Evolutionary conservation across 2,113 vertebrate genomes (phyloP).

Genomic region (Tympanuchus pallidicinctus): DNA sequence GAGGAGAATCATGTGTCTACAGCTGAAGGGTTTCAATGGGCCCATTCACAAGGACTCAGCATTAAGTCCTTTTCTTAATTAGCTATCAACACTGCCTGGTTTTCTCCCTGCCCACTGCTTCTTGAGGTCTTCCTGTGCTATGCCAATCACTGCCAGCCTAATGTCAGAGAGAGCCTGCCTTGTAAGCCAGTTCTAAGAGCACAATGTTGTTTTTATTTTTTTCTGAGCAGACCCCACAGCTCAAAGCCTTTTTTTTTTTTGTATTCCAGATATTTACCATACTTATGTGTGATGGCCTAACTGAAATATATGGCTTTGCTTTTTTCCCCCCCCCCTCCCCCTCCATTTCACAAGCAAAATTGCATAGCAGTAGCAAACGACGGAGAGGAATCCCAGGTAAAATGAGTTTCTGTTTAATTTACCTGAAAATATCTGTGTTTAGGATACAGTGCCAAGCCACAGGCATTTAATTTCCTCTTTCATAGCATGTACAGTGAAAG

Average conservation of each 20-base stretch:
- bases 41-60: neutral
- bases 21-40: neutral
- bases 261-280: neutral
- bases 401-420: neutral
- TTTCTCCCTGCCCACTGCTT: neutral
- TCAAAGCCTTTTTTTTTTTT: neutral
- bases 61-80: neutral
- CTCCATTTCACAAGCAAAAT: neutral
- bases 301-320: neutral
- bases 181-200: neutral
- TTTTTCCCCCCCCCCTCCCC: neutral
- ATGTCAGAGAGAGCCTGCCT: neutral
- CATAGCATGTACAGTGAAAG: neutral
- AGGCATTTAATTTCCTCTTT: neutral
- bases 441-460: neutral
- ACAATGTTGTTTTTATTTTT: neutral
- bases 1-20: neutral
- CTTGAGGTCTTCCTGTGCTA: neutral
- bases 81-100: neutral
- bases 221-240: neutral
- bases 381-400: neutral
- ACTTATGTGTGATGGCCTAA: neutral
- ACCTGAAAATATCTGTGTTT: neutral
- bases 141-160: neutral
- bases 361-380: neutral